Evolutionary conservation across 2,888 invertebrate genomes (phyloP).

Genomic region (Sarcophaga variegata): DNA sequence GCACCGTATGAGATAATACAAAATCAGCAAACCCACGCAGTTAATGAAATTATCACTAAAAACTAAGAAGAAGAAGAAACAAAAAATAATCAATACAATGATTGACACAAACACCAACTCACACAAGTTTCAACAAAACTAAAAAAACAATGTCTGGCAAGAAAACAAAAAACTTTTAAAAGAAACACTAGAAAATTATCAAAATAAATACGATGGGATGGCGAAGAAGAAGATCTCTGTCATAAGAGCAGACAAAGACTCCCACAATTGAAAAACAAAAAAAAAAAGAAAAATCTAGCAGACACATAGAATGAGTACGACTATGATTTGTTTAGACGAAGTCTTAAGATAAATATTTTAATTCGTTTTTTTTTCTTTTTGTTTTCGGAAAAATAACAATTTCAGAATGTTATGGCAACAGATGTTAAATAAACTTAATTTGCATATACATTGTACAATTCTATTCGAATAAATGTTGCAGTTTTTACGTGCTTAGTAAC

Average conservation of each 20-base stretch:
- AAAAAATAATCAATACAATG: conserved; percentile 39
- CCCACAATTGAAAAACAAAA: conserved; percentile 37
- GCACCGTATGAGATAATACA: conserved; percentile 30
- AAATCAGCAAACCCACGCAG: conserved; percentile 43
- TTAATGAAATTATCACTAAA: conserved; percentile 48
- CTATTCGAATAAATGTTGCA: no score
- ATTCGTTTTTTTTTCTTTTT: not conserved
- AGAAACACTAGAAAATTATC: conserved; percentile 33
- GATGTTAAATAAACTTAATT: conserved; percentile 48
- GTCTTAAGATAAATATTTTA: not conserved
- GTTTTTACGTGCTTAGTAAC: not conserved
- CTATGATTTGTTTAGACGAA: conserved; percentile 32
- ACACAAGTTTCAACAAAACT: conserved; percentile 1
- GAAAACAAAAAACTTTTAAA: conserved; percentile 41
- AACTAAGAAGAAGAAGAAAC: not conserved
- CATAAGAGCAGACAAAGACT: conserved; percentile 38
- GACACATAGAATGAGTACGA: conserved; percentile 7
- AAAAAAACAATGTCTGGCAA: conserved; percentile 28
- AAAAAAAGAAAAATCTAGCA: conserved; percentile 8
- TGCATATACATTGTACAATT: conserved; percentile 26
- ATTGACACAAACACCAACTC: conserved; percentile 64
- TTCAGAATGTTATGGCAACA: not conserved
- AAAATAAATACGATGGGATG: conserved; percentile 31
- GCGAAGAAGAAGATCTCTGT: conserved; percentile 44
- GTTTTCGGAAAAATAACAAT: conserved; percentile 3